Evolutionary conservation across 1,140 invertebrate genomes (phyloP).

Genomic region (Drosophila azteca): DNA sequence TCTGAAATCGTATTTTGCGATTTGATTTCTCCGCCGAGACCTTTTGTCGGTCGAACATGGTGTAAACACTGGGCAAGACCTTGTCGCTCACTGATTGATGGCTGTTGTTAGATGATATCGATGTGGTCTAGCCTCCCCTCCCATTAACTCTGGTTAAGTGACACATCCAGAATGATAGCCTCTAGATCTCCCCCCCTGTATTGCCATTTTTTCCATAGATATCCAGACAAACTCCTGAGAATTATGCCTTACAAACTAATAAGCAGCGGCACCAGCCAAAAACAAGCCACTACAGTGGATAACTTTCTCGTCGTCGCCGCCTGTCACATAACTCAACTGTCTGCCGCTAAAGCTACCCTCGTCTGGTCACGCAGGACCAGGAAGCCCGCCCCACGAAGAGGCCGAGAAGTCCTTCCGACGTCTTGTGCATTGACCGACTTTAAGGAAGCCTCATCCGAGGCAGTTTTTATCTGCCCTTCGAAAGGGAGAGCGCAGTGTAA

Average conservation of each 20-base stretch:
- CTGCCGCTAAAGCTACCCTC: constrained; percentile 75
- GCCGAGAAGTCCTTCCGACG: constrained; percentile 23
- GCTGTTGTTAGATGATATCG: constrained; percentile 37
- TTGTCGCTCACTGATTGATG: constrained; percentile 74
- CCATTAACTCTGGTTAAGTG: constrained; percentile 68
- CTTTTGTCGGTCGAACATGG: constrained; percentile 17
- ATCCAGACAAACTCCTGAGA: constrained; percentile 64
- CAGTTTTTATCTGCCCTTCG: constrained; percentile 46
- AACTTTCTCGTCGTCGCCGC: constrained; percentile 38
- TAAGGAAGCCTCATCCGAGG: constrained; percentile 71
- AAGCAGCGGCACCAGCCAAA: constrained; percentile 61
- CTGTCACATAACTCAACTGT: constrained; percentile 80
- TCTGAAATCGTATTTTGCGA: constrained; percentile 43
- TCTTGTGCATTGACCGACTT: constrained; percentile 72
- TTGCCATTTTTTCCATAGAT: constrained; percentile 71
- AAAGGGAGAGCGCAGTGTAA: constrained; percentile 16
- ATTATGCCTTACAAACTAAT: constrained; percentile 73
- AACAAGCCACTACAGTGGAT: constrained; percentile 61
- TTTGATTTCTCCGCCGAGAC: constrained; percentile 54
- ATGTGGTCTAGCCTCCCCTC: not conserved
- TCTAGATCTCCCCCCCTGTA: constrained; percentile 16
- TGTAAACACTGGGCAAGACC: constrained; percentile 56
- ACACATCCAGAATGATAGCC: constrained; percentile 66
- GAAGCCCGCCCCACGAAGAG: constrained; percentile 12
- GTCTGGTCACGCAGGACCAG: constrained; percentile 74